A percentile compares a stretch with the other conserved stretches of the same genome.
These are phyloP conservation scores for Limanda limanda DNA, from an alignment of 2,113 vertebrate genomes.

Conservation along the genomic window DNA sequence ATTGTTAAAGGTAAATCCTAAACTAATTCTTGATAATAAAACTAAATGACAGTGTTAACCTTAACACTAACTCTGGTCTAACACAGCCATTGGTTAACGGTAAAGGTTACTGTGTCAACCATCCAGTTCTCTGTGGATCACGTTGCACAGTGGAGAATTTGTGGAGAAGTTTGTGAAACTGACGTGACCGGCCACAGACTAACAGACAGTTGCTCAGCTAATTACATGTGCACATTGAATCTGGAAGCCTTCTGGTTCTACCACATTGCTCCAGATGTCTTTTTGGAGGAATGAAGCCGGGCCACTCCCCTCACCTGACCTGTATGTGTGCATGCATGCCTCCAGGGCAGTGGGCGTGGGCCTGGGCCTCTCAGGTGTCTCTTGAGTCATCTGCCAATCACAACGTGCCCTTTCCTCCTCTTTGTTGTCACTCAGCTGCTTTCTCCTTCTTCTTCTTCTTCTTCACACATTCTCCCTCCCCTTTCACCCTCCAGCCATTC, in stretches of 20 bases:
- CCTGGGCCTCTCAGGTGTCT: constrained; percentile 69
- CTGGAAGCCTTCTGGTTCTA: constrained; percentile 50
- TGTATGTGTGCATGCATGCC: constrained; percentile 50
- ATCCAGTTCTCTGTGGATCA: not conserved
- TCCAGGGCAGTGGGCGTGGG: constrained; percentile 58
- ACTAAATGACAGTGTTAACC: not conserved
- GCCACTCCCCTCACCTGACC: constrained; percentile 54
- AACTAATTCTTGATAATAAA: too few species aligned
- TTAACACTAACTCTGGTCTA: not conserved
- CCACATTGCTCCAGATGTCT: constrained; percentile 43
- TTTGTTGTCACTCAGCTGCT: constrained; percentile 29
- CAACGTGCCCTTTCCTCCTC: constrained; percentile 35
- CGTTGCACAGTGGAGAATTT: not conserved
- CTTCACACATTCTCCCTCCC: not conserved
- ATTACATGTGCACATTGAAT: constrained; percentile 8
- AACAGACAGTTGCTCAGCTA: not conserved
- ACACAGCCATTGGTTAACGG: not conserved
- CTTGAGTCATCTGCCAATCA: constrained; percentile 65
- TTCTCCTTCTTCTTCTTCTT: constrained; percentile 9
- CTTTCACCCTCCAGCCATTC: not conserved
- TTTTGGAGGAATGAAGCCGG: constrained; percentile 60
- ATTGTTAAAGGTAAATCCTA: too few species aligned
- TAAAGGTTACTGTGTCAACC: not conserved
- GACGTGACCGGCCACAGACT: not conserved
- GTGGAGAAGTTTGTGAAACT: not conserved